These are phyloP conservation scores for Drosophila sp. DNA, from an alignment of 1,140 invertebrate genomes.

Conservation along the genomic window DNA sequence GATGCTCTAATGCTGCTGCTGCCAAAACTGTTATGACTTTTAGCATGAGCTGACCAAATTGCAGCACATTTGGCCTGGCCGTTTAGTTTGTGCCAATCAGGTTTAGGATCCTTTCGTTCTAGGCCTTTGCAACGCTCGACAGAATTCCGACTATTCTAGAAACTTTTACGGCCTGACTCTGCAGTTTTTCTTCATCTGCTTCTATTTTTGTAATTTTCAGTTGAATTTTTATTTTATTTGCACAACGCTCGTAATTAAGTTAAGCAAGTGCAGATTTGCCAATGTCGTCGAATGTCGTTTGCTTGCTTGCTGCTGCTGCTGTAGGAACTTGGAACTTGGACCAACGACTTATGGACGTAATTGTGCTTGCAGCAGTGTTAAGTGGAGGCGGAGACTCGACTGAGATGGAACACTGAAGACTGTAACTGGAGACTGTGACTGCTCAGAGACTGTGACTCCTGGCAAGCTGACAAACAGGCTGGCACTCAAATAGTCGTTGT, in stretches of 20 bases:
- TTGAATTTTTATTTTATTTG: constrained; percentile 74
- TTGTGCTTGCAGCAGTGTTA: constrained; percentile 37
- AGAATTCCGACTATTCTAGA: constrained; percentile 23
- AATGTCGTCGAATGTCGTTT: constrained; percentile 32
- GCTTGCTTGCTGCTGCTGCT: background rate
- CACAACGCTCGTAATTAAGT: constrained; percentile 71
- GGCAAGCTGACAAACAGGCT: constrained; percentile 17
- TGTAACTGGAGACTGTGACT: constrained; percentile 3
- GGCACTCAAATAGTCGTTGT: constrained; percentile 51
- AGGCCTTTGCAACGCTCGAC: constrained; percentile 34
- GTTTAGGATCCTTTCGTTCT: constrained; percentile 31
- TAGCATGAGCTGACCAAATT: constrained; percentile 62
- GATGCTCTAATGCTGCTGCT: background rate
- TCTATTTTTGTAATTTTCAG: background rate
- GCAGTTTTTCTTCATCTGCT: constrained; percentile 32
- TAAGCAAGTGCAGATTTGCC: constrained; percentile 74
- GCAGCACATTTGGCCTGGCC: constrained; percentile 45
- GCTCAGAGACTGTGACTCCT: background rate
- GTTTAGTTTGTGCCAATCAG: constrained; percentile 52
- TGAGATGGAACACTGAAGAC: constrained; percentile 6
- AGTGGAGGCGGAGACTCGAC: background rate
- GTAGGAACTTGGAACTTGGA: background rate
- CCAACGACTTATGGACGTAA: constrained; percentile 24
- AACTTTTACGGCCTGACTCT: constrained; percentile 63
- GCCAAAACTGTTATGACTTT: constrained; percentile 77